Evolutionary conservation across 2,888 invertebrate genomes (phyloP).

Genomic region (Yponomeuta evonymella): DNA sequence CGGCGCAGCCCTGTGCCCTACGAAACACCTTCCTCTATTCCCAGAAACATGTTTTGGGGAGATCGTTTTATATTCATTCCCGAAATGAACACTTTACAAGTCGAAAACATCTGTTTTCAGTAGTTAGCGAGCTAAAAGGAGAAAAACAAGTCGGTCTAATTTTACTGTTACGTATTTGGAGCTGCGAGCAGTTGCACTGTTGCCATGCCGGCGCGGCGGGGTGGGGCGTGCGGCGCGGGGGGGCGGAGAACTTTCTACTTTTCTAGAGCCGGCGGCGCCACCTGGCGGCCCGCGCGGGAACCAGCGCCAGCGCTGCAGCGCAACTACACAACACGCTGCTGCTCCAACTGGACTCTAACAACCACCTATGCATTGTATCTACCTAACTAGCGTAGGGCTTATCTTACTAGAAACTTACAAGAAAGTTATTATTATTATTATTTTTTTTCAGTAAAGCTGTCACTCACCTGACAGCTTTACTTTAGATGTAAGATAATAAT

Average conservation of each 20-base stretch:
- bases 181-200: neutral
- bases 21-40: neutral
- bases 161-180: conserved; percentile 1
- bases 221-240: neutral
- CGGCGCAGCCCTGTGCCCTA: neutral
- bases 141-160: neutral
- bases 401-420: too few species aligned
- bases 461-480: too few species aligned
- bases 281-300: neutral
- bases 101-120: neutral
- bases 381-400: too few species aligned
- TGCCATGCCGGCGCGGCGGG: neutral
- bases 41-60: neutral
- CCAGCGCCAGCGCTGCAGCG: neutral
- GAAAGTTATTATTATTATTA: too few species aligned
- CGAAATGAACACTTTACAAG: neutral
- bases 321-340: neutral
- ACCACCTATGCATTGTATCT: too few species aligned
- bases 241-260: neutral
- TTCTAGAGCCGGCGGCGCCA: neutral
- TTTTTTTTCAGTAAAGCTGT: too few species aligned
- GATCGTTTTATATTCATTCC: neutral
- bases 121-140: neutral
- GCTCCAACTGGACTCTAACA: neutral
- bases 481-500: too few species aligned